These are phyloP conservation scores for Belonocnema kinseyi DNA, from an alignment of 1,140 invertebrate genomes.

Conservation along the genomic window DNA sequence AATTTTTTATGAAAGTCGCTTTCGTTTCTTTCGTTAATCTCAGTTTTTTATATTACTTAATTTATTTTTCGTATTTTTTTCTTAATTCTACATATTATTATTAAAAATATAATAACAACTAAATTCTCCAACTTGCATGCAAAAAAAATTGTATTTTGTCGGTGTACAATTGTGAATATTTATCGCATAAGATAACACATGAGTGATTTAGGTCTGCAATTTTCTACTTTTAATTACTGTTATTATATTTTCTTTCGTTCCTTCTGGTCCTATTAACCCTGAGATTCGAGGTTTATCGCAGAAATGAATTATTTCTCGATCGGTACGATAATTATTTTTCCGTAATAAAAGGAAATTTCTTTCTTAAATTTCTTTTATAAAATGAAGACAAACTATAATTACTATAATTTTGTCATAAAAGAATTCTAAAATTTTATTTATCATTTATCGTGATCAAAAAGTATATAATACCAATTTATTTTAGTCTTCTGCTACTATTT, in stretches of 20 bases:
- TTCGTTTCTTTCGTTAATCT: too few relatives aligned
- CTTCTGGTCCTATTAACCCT: background rate
- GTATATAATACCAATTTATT: background rate
- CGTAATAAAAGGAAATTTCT: background rate
- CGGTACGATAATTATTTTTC: background rate
- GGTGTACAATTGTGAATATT: slow-evolving; percentile 32
- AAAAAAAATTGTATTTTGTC: slow-evolving; percentile 39
- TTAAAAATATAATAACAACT: background rate
- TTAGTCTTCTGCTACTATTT: background rate
- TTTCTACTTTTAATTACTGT: slow-evolving; percentile 21
- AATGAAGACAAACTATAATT: too few relatives aligned
- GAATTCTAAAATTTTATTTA: too few relatives aligned
- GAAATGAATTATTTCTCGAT: background rate
- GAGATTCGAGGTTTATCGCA: background rate
- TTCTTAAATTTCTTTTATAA: too few relatives aligned
- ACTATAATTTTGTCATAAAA: too few relatives aligned
- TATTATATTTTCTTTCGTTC: slow-evolving; percentile 3
- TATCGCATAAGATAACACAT: slow-evolving; percentile 39
- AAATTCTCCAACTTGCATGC: slow-evolving; percentile 34
- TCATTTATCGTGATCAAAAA: too few relatives aligned
- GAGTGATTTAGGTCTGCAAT: slow-evolving; percentile 7
- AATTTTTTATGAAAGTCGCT: too few relatives aligned
- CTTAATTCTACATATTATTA: too few relatives aligned
- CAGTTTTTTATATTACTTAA: too few relatives aligned
- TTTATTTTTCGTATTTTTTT: too few relatives aligned